Evolutionary conservation across 2,888 invertebrate species (phyloP), one percentile per base, ranked within the genome.

Genomic region (Pachliopta kotzebuea): DNA sequence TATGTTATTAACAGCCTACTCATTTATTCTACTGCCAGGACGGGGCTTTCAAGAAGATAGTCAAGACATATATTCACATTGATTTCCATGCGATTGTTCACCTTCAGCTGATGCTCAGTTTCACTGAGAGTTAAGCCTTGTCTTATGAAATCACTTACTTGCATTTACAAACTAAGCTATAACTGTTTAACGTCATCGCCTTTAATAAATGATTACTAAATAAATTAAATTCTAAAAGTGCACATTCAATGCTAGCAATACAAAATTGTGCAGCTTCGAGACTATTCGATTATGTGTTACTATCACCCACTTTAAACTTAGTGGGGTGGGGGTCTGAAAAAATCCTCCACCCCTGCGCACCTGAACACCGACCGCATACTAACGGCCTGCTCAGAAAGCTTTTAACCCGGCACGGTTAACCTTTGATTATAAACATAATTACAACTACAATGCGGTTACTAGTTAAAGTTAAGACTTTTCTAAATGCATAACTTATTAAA

Each of bases 311-410:
- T 77, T 72, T 70, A 66, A 60, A 62, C 53, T 50, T 50, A 49
- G 49, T 42, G 29, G 76, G 78, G 77, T 71, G 74, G 78, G 73
- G 75, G 75, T 74, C 75, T 76, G 74, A 78, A 78, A 79, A 77
- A 71, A 72, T 64, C 71, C 69, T 68, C 62, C 66, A 61, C 7
- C 50, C 67, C 69, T 62, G 59, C 31, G 8, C 18, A 54, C 63
- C 56, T 60, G 65, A n/a, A 65, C 66, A 23, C 59, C 18, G 54
- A 66, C 67, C 69, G 66, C 67, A 49, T 64, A 63, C 64, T 68
- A 72, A 78, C 76, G 73, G 74, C 8, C 71, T 63, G 68, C 77
- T 76, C 68, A 74, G 68, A 57, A 55, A 58, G 61, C 65, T 56
- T 50, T 62, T 65, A 50, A 57, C 49, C 50, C 55, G 24, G 55